Percentiles rank a stretch among this genome's conserved stretches.
Evolutionary conservation across 2,888 invertebrate species (phyloP).

Genomic region (Trachelus tabidus): DNA sequence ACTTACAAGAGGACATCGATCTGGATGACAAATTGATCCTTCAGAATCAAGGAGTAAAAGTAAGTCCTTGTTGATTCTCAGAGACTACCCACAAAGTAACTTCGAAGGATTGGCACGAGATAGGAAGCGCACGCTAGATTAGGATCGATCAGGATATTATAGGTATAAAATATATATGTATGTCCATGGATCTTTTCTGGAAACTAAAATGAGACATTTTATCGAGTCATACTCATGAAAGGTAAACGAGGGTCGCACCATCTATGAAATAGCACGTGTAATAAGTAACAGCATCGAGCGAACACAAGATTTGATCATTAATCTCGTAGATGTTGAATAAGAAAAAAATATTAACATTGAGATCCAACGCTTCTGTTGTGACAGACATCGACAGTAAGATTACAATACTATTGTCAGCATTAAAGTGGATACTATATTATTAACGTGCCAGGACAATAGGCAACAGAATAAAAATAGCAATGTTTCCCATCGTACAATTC

Average conservation of each 20-base stretch:
- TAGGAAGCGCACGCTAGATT: neutral
- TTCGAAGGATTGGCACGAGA: neutral
- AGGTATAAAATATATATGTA: no score
- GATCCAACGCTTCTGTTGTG: neutral
- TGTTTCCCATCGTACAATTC: neutral
- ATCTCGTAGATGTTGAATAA: neutral
- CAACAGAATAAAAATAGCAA: neutral
- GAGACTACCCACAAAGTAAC: neutral
- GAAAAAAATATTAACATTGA: neutral
- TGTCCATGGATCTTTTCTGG: neutral
- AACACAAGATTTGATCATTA: neutral
- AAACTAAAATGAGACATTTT: conserved; percentile 5
- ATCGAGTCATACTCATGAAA: neutral
- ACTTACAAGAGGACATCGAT: neutral
- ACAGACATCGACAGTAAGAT: neutral
- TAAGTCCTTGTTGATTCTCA: neutral
- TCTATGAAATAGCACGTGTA: conserved; percentile 18
- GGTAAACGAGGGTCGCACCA: neutral
- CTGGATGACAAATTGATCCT: neutral
- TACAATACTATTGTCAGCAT: neutral
- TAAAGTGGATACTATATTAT: neutral
- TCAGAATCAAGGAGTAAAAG: neutral
- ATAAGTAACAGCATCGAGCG: neutral
- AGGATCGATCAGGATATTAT: neutral
- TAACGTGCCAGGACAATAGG: neutral